Evolutionary conservation across 2,797 vertebrate species (phyloP).

Genomic region (Danio jaintianensis): DNA sequence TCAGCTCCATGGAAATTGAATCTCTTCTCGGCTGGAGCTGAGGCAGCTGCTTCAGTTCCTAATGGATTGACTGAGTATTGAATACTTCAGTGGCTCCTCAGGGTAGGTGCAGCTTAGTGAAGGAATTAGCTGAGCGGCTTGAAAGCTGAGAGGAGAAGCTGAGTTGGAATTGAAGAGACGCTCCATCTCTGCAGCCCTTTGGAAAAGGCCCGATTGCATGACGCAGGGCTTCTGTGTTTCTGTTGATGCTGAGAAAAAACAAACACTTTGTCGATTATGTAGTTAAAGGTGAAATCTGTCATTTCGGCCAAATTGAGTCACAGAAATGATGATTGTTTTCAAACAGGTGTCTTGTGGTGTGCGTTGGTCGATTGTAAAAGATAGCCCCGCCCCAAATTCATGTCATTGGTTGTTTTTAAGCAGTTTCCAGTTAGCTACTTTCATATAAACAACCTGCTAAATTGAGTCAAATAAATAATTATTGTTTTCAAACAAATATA

Average conservation of each 20-base stretch:
- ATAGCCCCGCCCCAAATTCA: too few relatives aligned
- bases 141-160: constrained; percentile 64
- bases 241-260: constrained; percentile 6
- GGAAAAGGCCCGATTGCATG: constrained; percentile 46
- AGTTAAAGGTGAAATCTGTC: neutral
- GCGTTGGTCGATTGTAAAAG: too few relatives aligned
- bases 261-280: neutral
- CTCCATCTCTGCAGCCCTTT: constrained; percentile 34
- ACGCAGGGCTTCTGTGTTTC: constrained; percentile 35
- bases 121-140: constrained; percentile 67
- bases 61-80: constrained; percentile 73
- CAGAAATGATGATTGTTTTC: too few relatives aligned
- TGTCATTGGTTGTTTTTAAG: too few relatives aligned
- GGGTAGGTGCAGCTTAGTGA: constrained; percentile 70
- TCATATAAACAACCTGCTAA: too few relatives aligned
- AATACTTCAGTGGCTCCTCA: constrained; percentile 68
- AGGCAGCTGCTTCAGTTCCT: constrained; percentile 69
- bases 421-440: too few relatives aligned
- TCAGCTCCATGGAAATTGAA: constrained; percentile 73
- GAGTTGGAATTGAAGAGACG: constrained; percentile 42
- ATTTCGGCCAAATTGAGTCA: neutral
- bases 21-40: constrained; percentile 67
- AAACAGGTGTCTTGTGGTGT: too few relatives aligned
- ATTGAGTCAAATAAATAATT: too few relatives aligned
- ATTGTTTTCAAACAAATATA: too few relatives aligned